These are phyloP conservation scores for Teleiodes luculella DNA, from an alignment of 2,888 invertebrate species.

Conservation along the genomic window DNA sequence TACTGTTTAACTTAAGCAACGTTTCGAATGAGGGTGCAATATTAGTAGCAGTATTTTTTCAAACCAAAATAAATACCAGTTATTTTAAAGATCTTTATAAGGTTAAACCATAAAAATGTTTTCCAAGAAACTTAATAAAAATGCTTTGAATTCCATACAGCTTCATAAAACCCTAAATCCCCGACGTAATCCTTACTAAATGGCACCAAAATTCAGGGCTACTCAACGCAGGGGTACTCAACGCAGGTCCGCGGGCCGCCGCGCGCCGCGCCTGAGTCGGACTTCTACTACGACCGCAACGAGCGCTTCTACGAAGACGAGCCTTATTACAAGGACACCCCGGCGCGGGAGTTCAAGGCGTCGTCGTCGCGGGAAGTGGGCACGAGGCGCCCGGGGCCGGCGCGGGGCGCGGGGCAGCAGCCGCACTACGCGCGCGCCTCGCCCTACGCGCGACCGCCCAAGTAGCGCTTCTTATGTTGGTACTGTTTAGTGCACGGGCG, in stretches of 20 bases:
- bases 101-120: too few species aligned
- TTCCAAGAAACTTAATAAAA: too few species aligned
- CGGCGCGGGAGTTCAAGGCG: slow-evolving; percentile 55
- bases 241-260: slow-evolving; percentile 50
- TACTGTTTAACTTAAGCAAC: too few species aligned
- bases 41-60: too few species aligned
- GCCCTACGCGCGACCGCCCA: slow-evolving; percentile 64
- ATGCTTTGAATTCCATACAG: too few species aligned
- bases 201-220: neutral
- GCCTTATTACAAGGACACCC: slow-evolving; percentile 54
- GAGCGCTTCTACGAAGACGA: slow-evolving; percentile 69
- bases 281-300: slow-evolving; percentile 80
- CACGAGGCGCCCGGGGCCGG: slow-evolving; percentile 47
- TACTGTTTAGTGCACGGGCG: slow-evolving; percentile 23
- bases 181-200: neutral
- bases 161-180: too few species aligned
- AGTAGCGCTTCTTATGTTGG: slow-evolving; percentile 42
- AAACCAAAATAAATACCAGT: too few species aligned
- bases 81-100: too few species aligned
- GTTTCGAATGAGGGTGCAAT: too few species aligned
- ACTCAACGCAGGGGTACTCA: slow-evolving; percentile 1
- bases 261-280: slow-evolving; percentile 82
- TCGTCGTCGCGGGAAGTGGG: slow-evolving; percentile 58
- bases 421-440: slow-evolving; percentile 45
- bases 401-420: slow-evolving; percentile 23